Conservation (phyloP, 2,113 vertebrate species). For the Rhegmatorhina hoffmannsi region DNA sequence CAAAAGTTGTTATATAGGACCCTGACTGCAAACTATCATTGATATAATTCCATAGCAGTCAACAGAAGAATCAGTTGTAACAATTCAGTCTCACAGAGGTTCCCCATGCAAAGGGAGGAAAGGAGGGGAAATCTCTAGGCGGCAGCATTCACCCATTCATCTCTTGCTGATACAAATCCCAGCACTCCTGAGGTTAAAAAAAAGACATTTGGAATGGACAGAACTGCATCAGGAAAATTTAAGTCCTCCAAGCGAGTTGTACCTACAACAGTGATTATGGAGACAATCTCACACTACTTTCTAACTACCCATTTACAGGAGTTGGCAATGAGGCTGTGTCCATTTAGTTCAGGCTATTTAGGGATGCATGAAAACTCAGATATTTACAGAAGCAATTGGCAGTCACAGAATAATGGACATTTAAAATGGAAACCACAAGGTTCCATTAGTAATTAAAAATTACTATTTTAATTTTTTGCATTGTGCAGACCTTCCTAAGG, state of each 20-base stretch:
- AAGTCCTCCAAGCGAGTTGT: not conserved
- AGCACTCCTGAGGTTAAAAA: not conserved
- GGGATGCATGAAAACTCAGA: not conserved
- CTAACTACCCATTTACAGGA: not conserved
- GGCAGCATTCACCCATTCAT: not conserved
- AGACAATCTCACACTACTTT: not conserved
- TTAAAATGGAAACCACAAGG: not conserved
- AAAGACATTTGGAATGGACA: not conserved
- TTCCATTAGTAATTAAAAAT: too few species aligned
- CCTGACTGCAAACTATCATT: not conserved
- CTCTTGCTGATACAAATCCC: not conserved
- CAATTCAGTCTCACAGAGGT: not conserved
- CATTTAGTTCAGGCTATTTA: not conserved
- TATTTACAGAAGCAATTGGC: not conserved
- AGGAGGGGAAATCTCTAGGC: not conserved
- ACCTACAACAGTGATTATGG: not conserved
- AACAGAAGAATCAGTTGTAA: not conserved
- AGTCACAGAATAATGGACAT: not conserved
- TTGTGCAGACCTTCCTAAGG: not conserved
- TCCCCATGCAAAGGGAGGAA: not conserved
- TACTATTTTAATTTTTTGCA: fast-evolving
- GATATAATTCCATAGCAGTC: not conserved
- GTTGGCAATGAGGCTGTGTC: not conserved
- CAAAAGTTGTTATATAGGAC: not conserved
- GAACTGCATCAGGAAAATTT: not conserved